Evolutionary conservation across 1,140 invertebrate species (phyloP).

Genomic region (Venturia canescens): DNA sequence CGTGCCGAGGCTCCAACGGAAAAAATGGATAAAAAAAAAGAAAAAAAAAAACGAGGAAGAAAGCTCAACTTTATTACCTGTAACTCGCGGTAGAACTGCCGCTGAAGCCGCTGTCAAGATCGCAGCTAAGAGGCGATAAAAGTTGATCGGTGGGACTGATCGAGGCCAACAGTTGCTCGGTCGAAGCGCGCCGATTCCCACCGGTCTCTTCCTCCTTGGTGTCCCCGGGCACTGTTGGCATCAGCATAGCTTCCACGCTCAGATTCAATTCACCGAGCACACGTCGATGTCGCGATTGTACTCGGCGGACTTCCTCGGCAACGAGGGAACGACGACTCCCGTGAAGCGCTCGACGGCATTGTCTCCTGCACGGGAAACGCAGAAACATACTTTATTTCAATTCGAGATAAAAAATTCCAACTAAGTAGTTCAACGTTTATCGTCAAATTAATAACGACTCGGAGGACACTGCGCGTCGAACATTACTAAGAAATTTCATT

Average conservation of each 20-base stretch:
- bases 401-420: neutral
- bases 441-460: too few relatives aligned
- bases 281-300: slow-evolving; percentile 86
- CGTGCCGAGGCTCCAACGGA: neutral
- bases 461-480: neutral
- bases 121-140: slow-evolving; percentile 82
- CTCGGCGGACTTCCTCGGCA: slow-evolving; percentile 88
- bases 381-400: slow-evolving; percentile 23
- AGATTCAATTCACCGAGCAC: slow-evolving; percentile 91
- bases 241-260: slow-evolving; percentile 91
- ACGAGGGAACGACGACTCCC: slow-evolving; percentile 79
- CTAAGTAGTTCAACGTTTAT: too few relatives aligned
- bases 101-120: slow-evolving; percentile 88
- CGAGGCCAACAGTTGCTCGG: slow-evolving; percentile 81
- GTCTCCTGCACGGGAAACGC: slow-evolving; percentile 62
- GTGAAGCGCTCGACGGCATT: slow-evolving; percentile 69
- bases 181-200: slow-evolving; percentile 71
- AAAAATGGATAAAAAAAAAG: too few relatives aligned
- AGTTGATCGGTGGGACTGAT: slow-evolving; percentile 86
- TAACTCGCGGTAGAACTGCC: slow-evolving; percentile 89
- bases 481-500: neutral
- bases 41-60: neutral
- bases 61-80: slow-evolving; percentile 64
- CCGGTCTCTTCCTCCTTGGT: slow-evolving; percentile 73
- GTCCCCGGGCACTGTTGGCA: slow-evolving; percentile 79